Percentiles rank a stretch among this genome's conserved stretches.
Conservation (phyloP, 2,113 vertebrate genomes). For the Ciconia maguari region DNA sequence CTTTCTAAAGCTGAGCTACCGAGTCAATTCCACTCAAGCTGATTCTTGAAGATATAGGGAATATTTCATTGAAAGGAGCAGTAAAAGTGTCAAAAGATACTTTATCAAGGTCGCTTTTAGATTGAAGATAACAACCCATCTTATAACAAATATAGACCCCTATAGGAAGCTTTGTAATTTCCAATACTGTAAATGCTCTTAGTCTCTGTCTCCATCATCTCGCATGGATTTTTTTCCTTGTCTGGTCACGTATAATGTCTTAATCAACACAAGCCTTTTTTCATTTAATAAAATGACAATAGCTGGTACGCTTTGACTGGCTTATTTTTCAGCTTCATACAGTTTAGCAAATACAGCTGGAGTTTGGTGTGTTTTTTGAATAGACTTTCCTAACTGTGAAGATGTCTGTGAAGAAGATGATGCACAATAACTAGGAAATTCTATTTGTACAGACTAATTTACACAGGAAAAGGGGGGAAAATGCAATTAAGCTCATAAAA, state of each 20-base stretch:
- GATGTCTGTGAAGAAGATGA: neutral
- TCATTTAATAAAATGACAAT: neutral
- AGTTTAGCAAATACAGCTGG: neutral
- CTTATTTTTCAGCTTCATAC: neutral
- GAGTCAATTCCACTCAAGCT: slow-evolving; percentile 66
- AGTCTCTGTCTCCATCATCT: neutral
- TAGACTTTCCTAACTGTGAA: neutral
- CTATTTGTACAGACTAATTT: slow-evolving; percentile 59
- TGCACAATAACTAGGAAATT: slow-evolving; percentile 36
- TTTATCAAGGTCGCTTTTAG: slow-evolving; percentile 68
- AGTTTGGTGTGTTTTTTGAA: neutral
- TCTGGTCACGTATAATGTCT: neutral
- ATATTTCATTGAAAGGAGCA: slow-evolving; percentile 74
- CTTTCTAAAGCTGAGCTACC: slow-evolving; percentile 53
- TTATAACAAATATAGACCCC: slow-evolving; percentile 55
- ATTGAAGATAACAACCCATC: slow-evolving; percentile 52
- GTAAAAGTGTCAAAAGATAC: slow-evolving; percentile 71
- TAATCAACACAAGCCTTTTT: neutral
- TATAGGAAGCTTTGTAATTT: slow-evolving; percentile 43
- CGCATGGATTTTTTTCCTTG: neutral
- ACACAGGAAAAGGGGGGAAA: neutral
- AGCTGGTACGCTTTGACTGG: neutral
- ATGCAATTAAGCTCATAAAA: slow-evolving; percentile 65
- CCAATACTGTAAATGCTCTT: neutral
- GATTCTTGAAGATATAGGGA: slow-evolving; percentile 65